These are phyloP conservation scores for Pagetopsis macropterus DNA, from an alignment of 2,797 vertebrate genomes.

Conservation along the genomic window DNA sequence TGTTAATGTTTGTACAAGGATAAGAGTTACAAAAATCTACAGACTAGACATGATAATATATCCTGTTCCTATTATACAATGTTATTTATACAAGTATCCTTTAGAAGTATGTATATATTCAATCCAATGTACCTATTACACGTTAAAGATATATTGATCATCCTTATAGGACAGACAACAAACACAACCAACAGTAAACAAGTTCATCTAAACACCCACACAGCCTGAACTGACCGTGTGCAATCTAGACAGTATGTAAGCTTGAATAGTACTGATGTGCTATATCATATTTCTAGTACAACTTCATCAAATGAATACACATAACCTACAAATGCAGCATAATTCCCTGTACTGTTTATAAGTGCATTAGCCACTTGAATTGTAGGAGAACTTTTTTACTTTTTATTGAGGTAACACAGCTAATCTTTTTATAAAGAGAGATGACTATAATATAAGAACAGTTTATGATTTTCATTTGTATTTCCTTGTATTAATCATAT, in stretches of 20 bases:
- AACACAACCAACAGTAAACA: conserved; percentile 72
- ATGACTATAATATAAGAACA: conserved; percentile 50
- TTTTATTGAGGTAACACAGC: conserved; percentile 65
- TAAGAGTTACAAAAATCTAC: conserved; percentile 82
- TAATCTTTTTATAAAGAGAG: conserved; percentile 52
- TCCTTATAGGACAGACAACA: conserved; percentile 64
- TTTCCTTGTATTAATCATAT: conserved; percentile 48
- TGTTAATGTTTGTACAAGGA: conserved; percentile 80
- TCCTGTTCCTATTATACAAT: conserved; percentile 80
- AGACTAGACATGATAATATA: conserved; percentile 81
- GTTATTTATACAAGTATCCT: conserved; percentile 79
- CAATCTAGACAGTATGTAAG: conserved; percentile 59
- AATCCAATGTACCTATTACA: conserved; percentile 72
- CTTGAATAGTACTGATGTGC: conserved; percentile 61
- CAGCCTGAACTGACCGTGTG: conserved; percentile 48
- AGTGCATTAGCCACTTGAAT: conserved; percentile 71
- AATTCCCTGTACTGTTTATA: conserved; percentile 60
- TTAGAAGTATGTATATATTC: conserved; percentile 74
- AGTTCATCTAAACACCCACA: conserved; percentile 62
- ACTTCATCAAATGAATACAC: conserved; percentile 66
- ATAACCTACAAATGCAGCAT: conserved; percentile 67
- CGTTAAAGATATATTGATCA: conserved; percentile 72
- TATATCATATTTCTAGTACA: conserved; percentile 64
- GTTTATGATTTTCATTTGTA: conserved; percentile 26
- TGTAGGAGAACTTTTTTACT: conserved; percentile 47